phyloP scores from a whole-genome alignment of 2,888 invertebrate species.

The Synanthedon myopaeformis region DNA sequence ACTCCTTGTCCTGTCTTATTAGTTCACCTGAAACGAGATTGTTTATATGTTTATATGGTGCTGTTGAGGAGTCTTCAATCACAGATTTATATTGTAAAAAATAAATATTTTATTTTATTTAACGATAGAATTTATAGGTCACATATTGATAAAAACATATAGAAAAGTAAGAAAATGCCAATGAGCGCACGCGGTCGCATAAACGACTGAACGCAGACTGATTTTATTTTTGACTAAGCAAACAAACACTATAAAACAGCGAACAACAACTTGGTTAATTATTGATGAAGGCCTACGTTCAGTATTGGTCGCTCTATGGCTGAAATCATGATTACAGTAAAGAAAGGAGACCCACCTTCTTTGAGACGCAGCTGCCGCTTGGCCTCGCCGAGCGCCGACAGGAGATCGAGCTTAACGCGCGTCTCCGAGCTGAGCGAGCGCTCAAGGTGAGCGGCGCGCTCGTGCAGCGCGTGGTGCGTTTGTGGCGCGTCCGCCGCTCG shows the following conservation, averaged over 20 bases:
- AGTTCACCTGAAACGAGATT: conserved; percentile 83
- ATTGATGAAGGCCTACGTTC: too few relatives aligned
- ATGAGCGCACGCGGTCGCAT: too few relatives aligned
- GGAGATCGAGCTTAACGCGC: conserved; percentile 96
- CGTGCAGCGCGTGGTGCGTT: conserved; percentile 83
- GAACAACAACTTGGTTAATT: conserved; percentile 1
- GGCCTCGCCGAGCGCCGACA: conserved; percentile 96
- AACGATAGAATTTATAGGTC: too few relatives aligned
- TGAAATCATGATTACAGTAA: too few relatives aligned
- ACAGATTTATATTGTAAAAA: too few relatives aligned
- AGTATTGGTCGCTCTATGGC: too few relatives aligned
- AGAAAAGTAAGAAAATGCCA: not conserved
- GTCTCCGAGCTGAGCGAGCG: conserved; percentile 96
- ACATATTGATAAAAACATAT: too few relatives aligned
- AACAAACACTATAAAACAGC: too few relatives aligned
- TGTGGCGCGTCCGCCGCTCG: conserved; percentile 68
- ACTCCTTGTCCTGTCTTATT: conserved; percentile 88
- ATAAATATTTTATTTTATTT: too few relatives aligned
- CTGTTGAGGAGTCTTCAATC: too few relatives aligned
- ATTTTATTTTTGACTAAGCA: not conserved
- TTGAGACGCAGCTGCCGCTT: conserved; percentile 89
- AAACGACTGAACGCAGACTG: too few relatives aligned
- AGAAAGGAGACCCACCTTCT: conserved; percentile 70
- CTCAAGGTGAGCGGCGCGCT: conserved; percentile 92
- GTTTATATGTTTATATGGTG: too few relatives aligned